A percentile compares a stretch with the other conserved stretches of the same genome.
Conservation (phyloP, 1,140 invertebrate genomes). For the Bombus confusus region DNA sequence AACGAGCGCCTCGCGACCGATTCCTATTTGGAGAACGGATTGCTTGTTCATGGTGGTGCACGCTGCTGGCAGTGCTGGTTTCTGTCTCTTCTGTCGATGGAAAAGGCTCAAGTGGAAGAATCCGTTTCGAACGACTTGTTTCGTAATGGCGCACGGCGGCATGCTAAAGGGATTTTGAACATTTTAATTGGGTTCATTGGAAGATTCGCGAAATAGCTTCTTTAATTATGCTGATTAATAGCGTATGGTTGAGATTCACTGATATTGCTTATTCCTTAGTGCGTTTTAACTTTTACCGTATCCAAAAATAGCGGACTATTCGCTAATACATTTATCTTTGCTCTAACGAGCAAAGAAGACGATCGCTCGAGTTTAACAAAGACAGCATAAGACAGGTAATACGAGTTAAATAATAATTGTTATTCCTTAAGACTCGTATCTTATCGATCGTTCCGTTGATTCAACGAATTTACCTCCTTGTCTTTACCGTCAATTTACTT, state of each 20-base stretch:
- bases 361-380: background rate
- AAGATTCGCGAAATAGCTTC: background rate
- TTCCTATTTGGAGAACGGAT: background rate
- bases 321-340: too few species aligned
- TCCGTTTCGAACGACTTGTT: background rate
- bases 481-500: too few species aligned
- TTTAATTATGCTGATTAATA: background rate
- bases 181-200: constrained; percentile 23
- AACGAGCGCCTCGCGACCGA: constrained; percentile 36
- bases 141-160: constrained; percentile 5
- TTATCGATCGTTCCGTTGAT: background rate
- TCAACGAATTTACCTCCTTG: too few species aligned
- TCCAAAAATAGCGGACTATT: background rate
- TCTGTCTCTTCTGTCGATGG: constrained; percentile 1
- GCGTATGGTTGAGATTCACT: background rate
- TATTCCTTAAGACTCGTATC: background rate
- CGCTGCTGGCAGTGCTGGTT: background rate
- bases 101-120: background rate
- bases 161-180: background rate
- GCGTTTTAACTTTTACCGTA: background rate
- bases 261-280: background rate
- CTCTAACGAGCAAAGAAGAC: too few species aligned
- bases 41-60: background rate
- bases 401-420: background rate
- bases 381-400: background rate